Conservation (phyloP, 1,140 invertebrate genomes). For the Drosophila dunni region DNA sequence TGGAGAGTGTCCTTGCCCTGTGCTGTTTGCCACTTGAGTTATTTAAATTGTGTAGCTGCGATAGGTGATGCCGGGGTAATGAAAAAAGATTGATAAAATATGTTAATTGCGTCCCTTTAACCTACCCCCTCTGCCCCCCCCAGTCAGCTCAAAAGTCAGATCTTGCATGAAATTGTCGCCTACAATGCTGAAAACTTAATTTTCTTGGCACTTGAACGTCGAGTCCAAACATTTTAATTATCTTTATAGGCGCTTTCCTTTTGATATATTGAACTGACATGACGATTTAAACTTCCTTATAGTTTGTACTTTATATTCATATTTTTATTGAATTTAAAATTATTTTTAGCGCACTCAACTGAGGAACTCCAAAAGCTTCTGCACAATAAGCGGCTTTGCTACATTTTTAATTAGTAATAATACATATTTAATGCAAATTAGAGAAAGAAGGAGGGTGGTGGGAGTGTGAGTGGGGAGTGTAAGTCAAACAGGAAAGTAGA, state of each 20-base stretch:
- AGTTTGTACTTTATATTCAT: too few species aligned
- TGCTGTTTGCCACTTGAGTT: conserved; percentile 77
- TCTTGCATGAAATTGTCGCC: conserved; percentile 72
- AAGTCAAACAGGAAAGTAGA: conserved; percentile 5
- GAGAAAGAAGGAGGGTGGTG: neutral
- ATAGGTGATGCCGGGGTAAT: conserved; percentile 30
- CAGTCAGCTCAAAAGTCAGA: conserved; percentile 5
- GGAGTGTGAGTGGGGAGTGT: too few species aligned
- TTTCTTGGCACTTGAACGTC: conserved; percentile 61
- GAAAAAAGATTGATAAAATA: conserved; percentile 80
- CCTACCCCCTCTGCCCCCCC: neutral
- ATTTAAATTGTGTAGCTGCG: conserved; percentile 80
- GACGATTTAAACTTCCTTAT: neutral
- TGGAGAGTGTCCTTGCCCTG: conserved; percentile 75
- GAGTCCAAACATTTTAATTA: conserved; percentile 79
- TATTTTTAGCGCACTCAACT: neutral
- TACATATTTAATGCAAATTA: conserved; percentile 43
- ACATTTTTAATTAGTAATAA: conserved; percentile 36
- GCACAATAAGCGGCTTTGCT: neutral
- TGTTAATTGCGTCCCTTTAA: conserved; percentile 66
- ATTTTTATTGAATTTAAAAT: neutral
- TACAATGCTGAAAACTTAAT: conserved; percentile 82
- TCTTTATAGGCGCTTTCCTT: conserved; percentile 52
- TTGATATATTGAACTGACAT: conserved; percentile 25
- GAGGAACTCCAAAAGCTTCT: conserved; percentile 29